Percentiles rank a stretch among this genome's conserved stretches.
Evolutionary conservation across 2,113 vertebrate species (phyloP).

Genomic region (Octodon degus): DNA sequence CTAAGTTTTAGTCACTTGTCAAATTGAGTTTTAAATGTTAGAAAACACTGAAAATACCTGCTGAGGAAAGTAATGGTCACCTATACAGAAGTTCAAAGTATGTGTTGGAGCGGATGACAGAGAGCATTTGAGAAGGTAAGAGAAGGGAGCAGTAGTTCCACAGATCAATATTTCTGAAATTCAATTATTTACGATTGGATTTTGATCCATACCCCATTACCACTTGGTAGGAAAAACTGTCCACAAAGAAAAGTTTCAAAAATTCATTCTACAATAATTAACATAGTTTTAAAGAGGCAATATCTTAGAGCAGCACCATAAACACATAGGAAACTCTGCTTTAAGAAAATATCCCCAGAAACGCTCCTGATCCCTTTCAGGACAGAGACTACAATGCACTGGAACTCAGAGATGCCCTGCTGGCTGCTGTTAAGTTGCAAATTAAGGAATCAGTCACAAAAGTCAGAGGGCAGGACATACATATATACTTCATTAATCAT

Average conservation of each 20-base stretch:
- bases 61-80: slow-evolving; percentile 62
- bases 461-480: slow-evolving; percentile 43
- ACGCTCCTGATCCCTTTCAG: slow-evolving; percentile 44
- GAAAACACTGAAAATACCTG: slow-evolving; percentile 65
- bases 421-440: slow-evolving; percentile 5
- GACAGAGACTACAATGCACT: slow-evolving; percentile 27
- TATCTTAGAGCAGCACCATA: slow-evolving; percentile 75
- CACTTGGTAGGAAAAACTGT: slow-evolving; percentile 29
- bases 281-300: slow-evolving; percentile 61
- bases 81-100: slow-evolving; percentile 54
- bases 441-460: slow-evolving; percentile 45
- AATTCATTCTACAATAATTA: slow-evolving; percentile 61
- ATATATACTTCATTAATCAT: neutral
- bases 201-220: slow-evolving; percentile 61
- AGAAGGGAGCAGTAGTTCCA: slow-evolving; percentile 49
- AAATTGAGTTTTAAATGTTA: slow-evolving; percentile 71
- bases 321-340: slow-evolving; percentile 64
- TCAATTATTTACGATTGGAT: slow-evolving; percentile 41
- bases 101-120: slow-evolving; percentile 45
- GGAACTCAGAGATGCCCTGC: neutral
- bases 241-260: slow-evolving; percentile 67
- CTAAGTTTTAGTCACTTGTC: slow-evolving; percentile 70
- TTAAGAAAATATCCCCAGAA: slow-evolving; percentile 7
- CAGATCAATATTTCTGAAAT: slow-evolving; percentile 35
- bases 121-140: slow-evolving; percentile 23